Evolutionary conservation across 2,888 invertebrate genomes (phyloP).

Genomic region (Hoplodrina ambigua): DNA sequence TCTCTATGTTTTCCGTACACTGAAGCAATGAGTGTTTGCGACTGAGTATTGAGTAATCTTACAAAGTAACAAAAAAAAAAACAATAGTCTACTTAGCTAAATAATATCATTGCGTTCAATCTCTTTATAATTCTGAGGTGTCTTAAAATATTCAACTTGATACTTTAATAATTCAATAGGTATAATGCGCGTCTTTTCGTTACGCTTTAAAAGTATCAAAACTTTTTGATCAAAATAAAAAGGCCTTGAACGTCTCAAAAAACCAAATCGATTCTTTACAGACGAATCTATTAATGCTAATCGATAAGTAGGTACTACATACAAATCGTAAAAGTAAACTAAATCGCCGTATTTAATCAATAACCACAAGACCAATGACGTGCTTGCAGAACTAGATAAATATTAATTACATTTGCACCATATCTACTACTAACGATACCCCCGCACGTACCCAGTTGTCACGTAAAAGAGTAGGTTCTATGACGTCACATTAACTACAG

Average conservation of each 20-base stretch:
- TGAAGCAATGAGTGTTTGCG: slow-evolving; percentile 12
- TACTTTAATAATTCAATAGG: not conserved
- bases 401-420: slow-evolving; percentile 30
- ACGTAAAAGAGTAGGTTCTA: slow-evolving; percentile 20
- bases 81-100: not conserved
- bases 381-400: slow-evolving; percentile 21
- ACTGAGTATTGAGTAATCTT: slow-evolving; percentile 14
- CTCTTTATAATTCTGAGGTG: not conserved
- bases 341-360: not conserved
- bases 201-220: not conserved
- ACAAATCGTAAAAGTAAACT: not conserved
- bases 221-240: too few species aligned
- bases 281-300: not conserved
- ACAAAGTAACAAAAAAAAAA: not conserved
- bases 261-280: not conserved
- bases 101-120: not conserved
- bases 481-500: slow-evolving; percentile 21
- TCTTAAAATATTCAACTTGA: not conserved
- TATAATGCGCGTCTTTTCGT: not conserved
- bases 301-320: too few species aligned
- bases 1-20: slow-evolving; percentile 17
- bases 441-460: not conserved
- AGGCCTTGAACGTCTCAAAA: not conserved
- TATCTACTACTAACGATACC: slow-evolving; percentile 14
- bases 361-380: slow-evolving; percentile 27